A percentile compares a stretch with the other conserved stretches of the same genome.
phyloP scores from a whole-genome alignment of 2,113 vertebrate species.

The Caloenas nicobarica region DNA sequence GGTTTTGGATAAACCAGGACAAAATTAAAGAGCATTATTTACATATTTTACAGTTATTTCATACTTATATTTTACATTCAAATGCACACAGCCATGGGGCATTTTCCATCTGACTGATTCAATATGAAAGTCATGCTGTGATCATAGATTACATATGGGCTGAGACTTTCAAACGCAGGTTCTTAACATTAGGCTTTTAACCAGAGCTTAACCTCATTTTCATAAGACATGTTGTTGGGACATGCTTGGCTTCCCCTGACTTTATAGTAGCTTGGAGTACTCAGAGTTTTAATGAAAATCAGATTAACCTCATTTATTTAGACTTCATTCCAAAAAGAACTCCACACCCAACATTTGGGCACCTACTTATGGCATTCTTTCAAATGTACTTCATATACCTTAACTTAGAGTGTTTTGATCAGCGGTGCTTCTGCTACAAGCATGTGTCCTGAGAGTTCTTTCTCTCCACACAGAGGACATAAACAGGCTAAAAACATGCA shows the following conservation, averaged over 20 bases:
- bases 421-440: not conserved
- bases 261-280: not conserved
- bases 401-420: not conserved
- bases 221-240: not conserved
- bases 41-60: slow-evolving; percentile 17
- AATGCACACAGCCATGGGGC: not conserved
- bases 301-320: slow-evolving; percentile 39
- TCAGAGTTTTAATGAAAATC: slow-evolving; percentile 21
- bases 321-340: not conserved
- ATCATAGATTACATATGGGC: not conserved
- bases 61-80: slow-evolving; percentile 22
- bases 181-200: not conserved
- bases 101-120: slow-evolving; percentile 12
- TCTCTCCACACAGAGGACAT: not conserved
- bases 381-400: not conserved
- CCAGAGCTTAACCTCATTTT: slow-evolving; percentile 19
- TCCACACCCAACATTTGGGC: not conserved
- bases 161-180: not conserved
- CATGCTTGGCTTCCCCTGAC: slow-evolving; percentile 6
- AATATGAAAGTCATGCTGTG: not conserved
- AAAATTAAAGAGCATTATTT: slow-evolving; percentile 8
- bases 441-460: not conserved
- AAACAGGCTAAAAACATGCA: not conserved
- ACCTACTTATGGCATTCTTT: not conserved
- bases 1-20: not conserved